Evolutionary conservation across 2,888 invertebrate species (phyloP).

Genomic region (Dicranocentrus wangi): DNA sequence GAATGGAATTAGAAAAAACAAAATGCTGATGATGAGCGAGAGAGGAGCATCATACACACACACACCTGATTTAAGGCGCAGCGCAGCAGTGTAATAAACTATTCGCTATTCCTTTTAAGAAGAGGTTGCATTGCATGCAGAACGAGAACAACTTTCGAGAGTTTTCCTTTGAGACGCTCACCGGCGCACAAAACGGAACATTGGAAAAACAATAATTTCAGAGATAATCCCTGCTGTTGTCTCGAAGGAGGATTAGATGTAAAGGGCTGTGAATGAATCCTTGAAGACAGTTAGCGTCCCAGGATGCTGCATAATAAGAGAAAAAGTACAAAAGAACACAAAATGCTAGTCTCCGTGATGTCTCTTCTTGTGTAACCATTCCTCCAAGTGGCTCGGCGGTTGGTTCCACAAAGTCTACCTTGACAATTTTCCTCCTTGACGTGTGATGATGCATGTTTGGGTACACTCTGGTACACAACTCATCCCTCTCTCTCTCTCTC

Average conservation of each 20-base stretch:
- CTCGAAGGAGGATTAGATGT: neutral
- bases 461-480: neutral
- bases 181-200: too few relatives aligned
- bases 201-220: too few relatives aligned
- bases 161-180: too few relatives aligned
- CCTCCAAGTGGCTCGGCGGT: slow-evolving; percentile 14
- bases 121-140: too few relatives aligned
- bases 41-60: too few relatives aligned
- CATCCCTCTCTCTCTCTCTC: neutral
- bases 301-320: neutral
- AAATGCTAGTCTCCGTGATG: neutral
- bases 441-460: slow-evolving; percentile 21
- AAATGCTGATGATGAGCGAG: too few relatives aligned
- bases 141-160: too few relatives aligned
- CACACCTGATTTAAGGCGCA: too few relatives aligned
- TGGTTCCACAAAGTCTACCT: slow-evolving; percentile 64
- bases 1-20: too few relatives aligned
- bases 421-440: slow-evolving; percentile 58
- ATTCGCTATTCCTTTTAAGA: too few relatives aligned
- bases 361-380: neutral
- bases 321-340: neutral
- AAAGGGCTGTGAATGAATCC: neutral
- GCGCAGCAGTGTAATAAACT: too few relatives aligned
- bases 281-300: slow-evolving; percentile 1
- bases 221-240: slow-evolving; percentile 1